Percentiles rank a stretch among this genome's conserved stretches.
These are phyloP conservation scores for Labeo calbasu DNA, from an alignment of 2,797 vertebrate species.

Conservation along the genomic window DNA sequence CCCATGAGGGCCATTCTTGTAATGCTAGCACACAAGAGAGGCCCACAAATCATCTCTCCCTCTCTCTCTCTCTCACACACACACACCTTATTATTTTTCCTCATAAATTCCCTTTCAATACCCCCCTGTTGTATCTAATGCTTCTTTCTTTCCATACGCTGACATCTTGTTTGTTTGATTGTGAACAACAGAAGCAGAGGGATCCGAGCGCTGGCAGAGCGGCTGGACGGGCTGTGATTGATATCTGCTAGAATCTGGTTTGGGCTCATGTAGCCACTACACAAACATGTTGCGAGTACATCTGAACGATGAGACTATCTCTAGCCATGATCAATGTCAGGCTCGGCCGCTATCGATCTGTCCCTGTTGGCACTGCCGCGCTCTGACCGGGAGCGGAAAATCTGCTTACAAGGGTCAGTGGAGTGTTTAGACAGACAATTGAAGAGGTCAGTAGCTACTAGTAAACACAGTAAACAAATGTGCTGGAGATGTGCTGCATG, in stretches of 20 bases:
- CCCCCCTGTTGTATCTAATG: conserved; percentile 13
- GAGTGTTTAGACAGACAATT: conserved; percentile 64
- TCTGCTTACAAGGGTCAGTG: conserved; percentile 63
- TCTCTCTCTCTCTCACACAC: conserved; percentile 20
- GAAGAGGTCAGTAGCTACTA: conserved; percentile 69
- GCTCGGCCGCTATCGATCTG: conserved; percentile 69
- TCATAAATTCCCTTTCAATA: conserved; percentile 11
- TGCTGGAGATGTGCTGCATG: neutral
- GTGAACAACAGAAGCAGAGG: conserved; percentile 47
- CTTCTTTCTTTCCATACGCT: neutral
- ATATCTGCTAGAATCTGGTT: conserved; percentile 55
- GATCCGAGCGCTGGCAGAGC: conserved; percentile 5
- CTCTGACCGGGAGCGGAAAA: conserved; percentile 62
- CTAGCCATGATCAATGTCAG: conserved; percentile 69
- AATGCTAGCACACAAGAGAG: conserved; percentile 78
- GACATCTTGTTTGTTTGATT: conserved; percentile 35
- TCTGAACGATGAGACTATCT: conserved; percentile 63
- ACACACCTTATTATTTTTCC: conserved; percentile 22
- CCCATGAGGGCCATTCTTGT: conserved; percentile 83
- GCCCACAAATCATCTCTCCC: conserved; percentile 78
- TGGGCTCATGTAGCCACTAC: conserved; percentile 55
- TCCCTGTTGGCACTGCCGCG: conserved; percentile 58
- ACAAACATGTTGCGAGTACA: conserved; percentile 60
- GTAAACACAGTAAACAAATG: conserved; percentile 43
- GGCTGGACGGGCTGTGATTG: conserved; percentile 1